Evolutionary conservation across 2,888 invertebrate species (phyloP).

Genomic region (Cynaeus angustus): DNA sequence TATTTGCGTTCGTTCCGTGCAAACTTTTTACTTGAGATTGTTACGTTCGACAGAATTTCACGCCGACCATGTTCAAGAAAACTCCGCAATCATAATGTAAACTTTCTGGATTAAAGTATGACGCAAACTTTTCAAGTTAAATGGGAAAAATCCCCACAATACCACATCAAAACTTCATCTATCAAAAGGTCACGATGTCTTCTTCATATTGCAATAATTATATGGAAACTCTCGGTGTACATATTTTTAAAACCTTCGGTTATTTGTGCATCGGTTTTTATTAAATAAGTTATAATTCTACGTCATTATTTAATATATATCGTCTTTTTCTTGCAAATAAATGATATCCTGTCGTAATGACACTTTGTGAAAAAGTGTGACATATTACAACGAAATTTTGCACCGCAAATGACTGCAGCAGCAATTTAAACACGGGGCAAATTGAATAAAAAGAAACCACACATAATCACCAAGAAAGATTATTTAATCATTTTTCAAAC

Average conservation of each 20-base stretch:
- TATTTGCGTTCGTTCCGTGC: constrained; percentile 19
- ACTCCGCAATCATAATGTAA: constrained; percentile 45
- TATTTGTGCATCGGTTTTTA: constrained; percentile 12
- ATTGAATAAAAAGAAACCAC: constrained; percentile 31
- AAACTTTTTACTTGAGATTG: constrained; percentile 22
- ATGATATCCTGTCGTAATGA: constrained; percentile 36
- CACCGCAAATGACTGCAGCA: constrained; percentile 32
- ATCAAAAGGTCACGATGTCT: constrained; percentile 36
- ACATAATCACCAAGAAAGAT: constrained; percentile 31
- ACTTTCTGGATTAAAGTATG: constrained; percentile 44
- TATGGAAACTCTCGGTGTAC: background rate
- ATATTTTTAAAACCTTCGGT: background rate
- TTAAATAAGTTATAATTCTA: constrained; percentile 33
- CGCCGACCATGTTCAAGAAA: constrained; percentile 36
- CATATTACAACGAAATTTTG: constrained; percentile 30
- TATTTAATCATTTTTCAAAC: constrained; percentile 38
- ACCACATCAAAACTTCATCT: constrained; percentile 41
- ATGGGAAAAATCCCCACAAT: constrained; percentile 43
- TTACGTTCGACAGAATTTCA: constrained; percentile 40
- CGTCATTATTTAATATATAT: constrained; percentile 30
- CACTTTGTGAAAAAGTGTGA: constrained; percentile 37
- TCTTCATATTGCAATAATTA: constrained; percentile 23
- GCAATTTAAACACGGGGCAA: constrained; percentile 23
- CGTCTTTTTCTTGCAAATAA: constrained; percentile 28
- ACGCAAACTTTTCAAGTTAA: constrained; percentile 41